Conservation (phyloP, 2,888 invertebrate species). For the Pardosa pseudoannulata region DNA sequence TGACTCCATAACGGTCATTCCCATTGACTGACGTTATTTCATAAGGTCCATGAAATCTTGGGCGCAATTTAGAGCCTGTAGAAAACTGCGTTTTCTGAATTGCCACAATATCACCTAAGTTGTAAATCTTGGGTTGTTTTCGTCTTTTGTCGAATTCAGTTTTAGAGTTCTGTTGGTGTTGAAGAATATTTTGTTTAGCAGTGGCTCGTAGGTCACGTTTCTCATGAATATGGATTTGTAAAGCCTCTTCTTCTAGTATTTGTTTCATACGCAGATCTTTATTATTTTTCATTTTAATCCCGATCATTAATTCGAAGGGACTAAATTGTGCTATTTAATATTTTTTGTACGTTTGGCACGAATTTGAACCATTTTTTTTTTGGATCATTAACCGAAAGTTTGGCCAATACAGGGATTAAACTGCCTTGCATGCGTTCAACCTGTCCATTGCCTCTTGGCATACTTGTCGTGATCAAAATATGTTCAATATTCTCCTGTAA, state of each 20-base stretch:
- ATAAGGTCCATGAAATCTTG: slow-evolving; percentile 4
- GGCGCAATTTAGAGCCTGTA: not conserved
- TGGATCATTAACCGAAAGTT: not conserved
- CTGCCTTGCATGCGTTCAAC: not conserved
- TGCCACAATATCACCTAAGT: no score
- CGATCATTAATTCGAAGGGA: no score
- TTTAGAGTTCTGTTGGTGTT: no score
- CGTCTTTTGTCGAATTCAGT: no score
- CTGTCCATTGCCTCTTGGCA: not conserved
- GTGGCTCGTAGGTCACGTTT: no score
- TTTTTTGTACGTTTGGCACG: not conserved
- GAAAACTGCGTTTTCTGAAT: no score
- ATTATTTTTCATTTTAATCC: no score
- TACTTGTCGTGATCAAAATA: not conserved
- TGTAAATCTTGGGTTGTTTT: not conserved
- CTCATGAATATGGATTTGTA: no score
- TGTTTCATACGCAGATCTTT: no score
- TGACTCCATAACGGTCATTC: not conserved
- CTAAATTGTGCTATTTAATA: not conserved
- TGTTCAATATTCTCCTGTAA: not conserved
- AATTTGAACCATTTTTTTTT: not conserved
- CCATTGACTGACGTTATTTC: not conserved
- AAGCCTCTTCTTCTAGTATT: no score
- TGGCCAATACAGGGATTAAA: not conserved
- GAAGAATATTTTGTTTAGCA: no score